phyloP scores from a whole-genome alignment of 2,113 vertebrate genomes.

The Urocynchramus pylzowi region DNA sequence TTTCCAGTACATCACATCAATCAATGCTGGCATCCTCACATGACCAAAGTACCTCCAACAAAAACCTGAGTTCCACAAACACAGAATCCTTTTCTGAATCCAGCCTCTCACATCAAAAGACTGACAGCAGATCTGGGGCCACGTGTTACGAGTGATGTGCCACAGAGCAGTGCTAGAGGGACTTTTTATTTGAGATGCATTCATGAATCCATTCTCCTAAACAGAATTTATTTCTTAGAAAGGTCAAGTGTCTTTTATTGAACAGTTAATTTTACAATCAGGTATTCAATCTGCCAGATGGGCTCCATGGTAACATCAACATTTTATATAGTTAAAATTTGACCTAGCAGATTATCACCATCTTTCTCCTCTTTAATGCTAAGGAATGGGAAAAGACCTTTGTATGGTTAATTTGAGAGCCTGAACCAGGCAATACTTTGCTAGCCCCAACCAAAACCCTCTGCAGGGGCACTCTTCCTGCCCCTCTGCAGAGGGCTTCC shows the following conservation, averaged over 20 bases:
- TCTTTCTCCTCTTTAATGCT: background rate
- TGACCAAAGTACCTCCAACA: background rate
- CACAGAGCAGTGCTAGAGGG: background rate
- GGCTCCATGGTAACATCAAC: background rate
- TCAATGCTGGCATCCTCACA: background rate
- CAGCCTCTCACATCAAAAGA: background rate
- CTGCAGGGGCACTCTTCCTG: background rate
- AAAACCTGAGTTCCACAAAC: background rate
- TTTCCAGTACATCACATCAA: background rate
- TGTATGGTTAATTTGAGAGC: background rate
- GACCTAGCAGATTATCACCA: background rate
- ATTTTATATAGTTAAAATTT: background rate
- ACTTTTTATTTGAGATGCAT: background rate
- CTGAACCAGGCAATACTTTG: background rate
- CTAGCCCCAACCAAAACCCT: background rate
- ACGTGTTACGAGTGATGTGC: rapidly evolving
- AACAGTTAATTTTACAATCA: background rate
- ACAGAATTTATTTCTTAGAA: background rate
- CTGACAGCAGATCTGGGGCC: background rate
- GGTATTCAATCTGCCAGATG: background rate
- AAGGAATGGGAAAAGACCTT: background rate
- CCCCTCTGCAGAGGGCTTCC: background rate
- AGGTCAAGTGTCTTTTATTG: background rate
- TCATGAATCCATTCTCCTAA: background rate
- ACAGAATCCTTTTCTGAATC: background rate